Evolutionary conservation across 2,113 vertebrate genomes (phyloP), one percentile per base, ranked within the genome.

Genomic region (Dromas ardeola): DNA sequence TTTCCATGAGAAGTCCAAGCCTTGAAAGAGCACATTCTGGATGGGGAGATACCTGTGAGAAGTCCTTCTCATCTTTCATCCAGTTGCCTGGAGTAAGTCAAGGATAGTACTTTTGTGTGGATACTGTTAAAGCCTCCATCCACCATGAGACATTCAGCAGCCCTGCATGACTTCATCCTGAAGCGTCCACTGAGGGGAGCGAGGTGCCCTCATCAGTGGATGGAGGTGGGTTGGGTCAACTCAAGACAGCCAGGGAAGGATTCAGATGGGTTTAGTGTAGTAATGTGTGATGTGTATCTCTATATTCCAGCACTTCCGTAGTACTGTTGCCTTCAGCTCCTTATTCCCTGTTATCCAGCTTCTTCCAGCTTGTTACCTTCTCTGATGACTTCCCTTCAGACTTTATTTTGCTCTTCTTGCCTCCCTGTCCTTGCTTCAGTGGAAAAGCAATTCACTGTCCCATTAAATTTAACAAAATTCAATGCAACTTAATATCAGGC

Each of bases 391-490:
- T 86, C 70, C 7, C 19, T 72, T 93, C 56, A 61, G n/a, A 62
- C 22, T 91, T 79, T 52, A 27, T 82, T 95, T 67, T 76, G 16
- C 42, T 93, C 30, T 84, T 47, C 72, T 82, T 76, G 25, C 53
- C 16, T 73, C 81, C 12, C 29, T 62, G 52, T 26, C 70, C 42
- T 65, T 82, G 49, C 61, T 91, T 69, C 77, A 62, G 19, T 93
- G 66, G 27, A 95, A 95, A 93, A 58, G 38, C 61, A 91, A 76
- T 94, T 87, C 95, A 66, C 43, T 93, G 91, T 95, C 72, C 88
- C 86, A 72, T 82, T 91, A 85, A 65, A 93, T 69, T 56, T 72
- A 94, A 81, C 52, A 91, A 80, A 96, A 96, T 82, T 62, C 58
- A 62, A 49, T 43, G 86, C 77, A 93, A 70, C 86, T 82, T 87